phyloP scores from a whole-genome alignment of 2,113 vertebrate genomes.

The Hassar affinis region DNA sequence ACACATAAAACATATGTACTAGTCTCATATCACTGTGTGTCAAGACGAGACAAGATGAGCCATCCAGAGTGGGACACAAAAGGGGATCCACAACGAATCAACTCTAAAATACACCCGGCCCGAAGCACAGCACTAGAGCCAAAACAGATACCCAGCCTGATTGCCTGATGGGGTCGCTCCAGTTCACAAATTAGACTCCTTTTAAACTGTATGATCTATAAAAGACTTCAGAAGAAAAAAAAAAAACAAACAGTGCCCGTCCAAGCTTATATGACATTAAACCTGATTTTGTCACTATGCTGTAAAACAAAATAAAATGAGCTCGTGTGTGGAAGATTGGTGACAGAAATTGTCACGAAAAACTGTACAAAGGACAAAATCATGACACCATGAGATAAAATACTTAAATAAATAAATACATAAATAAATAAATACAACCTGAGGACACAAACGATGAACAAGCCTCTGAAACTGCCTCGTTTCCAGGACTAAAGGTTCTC shows the following conservation, averaged over 20 bases:
- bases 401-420: slow-evolving; percentile 73
- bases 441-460: slow-evolving; percentile 65
- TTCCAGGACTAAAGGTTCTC: neutral
- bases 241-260: neutral
- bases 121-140: slow-evolving; percentile 40
- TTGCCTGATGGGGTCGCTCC: slow-evolving; percentile 42
- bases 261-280: neutral
- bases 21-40: slow-evolving; percentile 36
- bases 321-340: neutral
- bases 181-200: neutral
- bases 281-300: slow-evolving; percentile 9
- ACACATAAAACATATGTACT: slow-evolving; percentile 35
- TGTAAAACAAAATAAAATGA: neutral
- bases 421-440: slow-evolving; percentile 72
- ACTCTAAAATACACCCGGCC: slow-evolving; percentile 32
- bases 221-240: neutral
- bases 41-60: slow-evolving; percentile 29
- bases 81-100: slow-evolving; percentile 30
- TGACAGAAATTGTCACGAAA: neutral
- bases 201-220: neutral
- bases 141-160: slow-evolving; percentile 29
- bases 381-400: slow-evolving; percentile 52
- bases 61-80: slow-evolving; percentile 49
- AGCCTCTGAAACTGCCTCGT: slow-evolving; percentile 9
- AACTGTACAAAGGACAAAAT: slow-evolving; percentile 33